These are phyloP conservation scores for Stenichneumon culpator DNA, from an alignment of 2,888 invertebrate genomes.

Conservation along the genomic window DNA sequence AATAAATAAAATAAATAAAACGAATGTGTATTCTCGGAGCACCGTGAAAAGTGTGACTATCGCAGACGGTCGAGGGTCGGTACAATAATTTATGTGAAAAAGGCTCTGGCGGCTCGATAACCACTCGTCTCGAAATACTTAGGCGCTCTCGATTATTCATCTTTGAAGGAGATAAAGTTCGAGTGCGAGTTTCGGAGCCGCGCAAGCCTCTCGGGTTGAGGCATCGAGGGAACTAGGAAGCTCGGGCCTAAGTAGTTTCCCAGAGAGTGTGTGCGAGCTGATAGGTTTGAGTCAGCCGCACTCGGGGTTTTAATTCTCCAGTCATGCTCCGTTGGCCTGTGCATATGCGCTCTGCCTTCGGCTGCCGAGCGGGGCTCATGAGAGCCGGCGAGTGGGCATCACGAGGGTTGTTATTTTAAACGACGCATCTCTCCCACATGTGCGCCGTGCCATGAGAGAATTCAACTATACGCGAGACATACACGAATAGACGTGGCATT, in stretches of 20 bases:
- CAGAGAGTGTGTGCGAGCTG: constrained; percentile 15
- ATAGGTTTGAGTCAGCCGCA: constrained; percentile 44
- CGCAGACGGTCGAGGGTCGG: constrained; percentile 21
- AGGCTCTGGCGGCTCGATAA: constrained; percentile 18
- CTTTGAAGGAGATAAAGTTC: constrained; percentile 50
- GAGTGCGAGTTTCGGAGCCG: constrained; percentile 30
- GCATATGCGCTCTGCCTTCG: constrained; percentile 30
- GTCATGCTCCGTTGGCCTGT: constrained; percentile 40
- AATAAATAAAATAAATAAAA: not conserved
- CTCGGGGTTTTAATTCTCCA: constrained; percentile 59
- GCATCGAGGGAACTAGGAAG: constrained; percentile 37
- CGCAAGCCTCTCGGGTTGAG: not conserved
- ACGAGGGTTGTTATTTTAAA: constrained; percentile 72
- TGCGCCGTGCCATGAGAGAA: constrained; percentile 59
- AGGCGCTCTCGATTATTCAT: constrained; percentile 62
- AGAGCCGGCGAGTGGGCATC: constrained; percentile 31
- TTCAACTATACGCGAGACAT: constrained; percentile 45
- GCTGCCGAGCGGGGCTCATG: constrained; percentile 22
- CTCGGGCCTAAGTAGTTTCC: constrained; percentile 5
- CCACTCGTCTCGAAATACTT: constrained; percentile 60
- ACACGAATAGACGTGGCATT: constrained; percentile 63
- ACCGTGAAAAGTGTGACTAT: not conserved
- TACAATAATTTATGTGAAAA: constrained; percentile 36
- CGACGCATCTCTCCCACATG: constrained; percentile 67
- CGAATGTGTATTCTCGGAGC: constrained; percentile 14